These are phyloP conservation scores for Taphrorychus bicolor DNA, from an alignment of 2,888 invertebrate species.

Conservation along the genomic window DNA sequence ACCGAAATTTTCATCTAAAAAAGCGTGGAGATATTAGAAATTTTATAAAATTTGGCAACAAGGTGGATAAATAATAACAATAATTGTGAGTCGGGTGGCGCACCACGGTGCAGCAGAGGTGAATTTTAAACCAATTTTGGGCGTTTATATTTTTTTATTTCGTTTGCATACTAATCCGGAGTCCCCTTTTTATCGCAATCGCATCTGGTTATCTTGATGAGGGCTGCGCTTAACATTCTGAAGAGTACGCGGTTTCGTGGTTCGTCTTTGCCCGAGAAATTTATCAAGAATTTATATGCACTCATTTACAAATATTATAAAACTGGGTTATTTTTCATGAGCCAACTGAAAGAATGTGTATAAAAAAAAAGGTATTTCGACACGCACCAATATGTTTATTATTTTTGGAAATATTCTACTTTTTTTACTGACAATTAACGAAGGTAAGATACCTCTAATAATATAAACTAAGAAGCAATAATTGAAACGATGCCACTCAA, in stretches of 20 bases:
- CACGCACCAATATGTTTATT: too few relatives aligned
- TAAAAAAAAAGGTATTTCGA: too few relatives aligned
- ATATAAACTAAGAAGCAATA: too few relatives aligned
- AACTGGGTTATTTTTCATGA: neutral
- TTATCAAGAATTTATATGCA: conserved; percentile 7
- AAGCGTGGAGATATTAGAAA: too few relatives aligned
- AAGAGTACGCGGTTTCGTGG: conserved; percentile 5
- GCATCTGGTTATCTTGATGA: conserved; percentile 44
- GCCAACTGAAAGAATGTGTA: too few relatives aligned
- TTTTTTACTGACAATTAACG: too few relatives aligned
- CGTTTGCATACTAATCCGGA: conserved; percentile 47
- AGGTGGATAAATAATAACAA: conserved; percentile 23
- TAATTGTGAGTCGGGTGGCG: conserved; percentile 33
- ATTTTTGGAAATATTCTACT: too few relatives aligned
- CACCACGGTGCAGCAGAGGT: conserved; percentile 42
- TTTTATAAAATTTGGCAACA: conserved; percentile 33
- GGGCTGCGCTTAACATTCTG: conserved; percentile 37
- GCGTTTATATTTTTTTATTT: conserved; percentile 47
- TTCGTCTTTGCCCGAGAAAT: conserved; percentile 4
- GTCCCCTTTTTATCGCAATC: conserved; percentile 41
- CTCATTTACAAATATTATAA: neutral
- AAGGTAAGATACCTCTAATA: too few relatives aligned
- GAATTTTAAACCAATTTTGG: conserved; percentile 48
- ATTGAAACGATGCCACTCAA: too few relatives aligned
- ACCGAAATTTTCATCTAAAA: too few relatives aligned